Percentiles rank a stretch among this genome's conserved stretches.
Conservation (phyloP, 2,888 invertebrate species). For the Sphinx pinastri region DNA sequence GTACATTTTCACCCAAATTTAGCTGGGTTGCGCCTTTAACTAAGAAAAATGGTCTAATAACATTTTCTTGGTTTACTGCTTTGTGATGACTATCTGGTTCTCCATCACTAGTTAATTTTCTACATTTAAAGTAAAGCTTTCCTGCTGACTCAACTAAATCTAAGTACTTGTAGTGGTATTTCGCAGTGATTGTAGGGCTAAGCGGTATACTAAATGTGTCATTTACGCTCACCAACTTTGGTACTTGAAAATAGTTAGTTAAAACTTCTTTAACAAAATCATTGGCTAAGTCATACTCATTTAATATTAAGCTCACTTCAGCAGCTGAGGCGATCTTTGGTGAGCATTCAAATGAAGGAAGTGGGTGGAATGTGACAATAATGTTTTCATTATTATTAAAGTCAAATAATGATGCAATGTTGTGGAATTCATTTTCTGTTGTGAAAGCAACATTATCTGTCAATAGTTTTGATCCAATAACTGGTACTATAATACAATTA, state of each 20-base stretch:
- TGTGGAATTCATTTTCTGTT: conserved; percentile 68
- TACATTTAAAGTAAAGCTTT: conserved; percentile 75
- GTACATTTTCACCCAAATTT: conserved; percentile 81
- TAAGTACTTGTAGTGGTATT: conserved; percentile 72
- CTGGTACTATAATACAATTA: conserved; percentile 67
- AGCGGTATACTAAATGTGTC: conserved; percentile 87
- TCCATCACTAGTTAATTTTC: conserved; percentile 53
- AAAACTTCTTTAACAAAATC: conserved; percentile 84
- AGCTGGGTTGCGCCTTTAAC: conserved; percentile 85
- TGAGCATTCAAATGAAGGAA: conserved; percentile 64
- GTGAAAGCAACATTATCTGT: conserved; percentile 56
- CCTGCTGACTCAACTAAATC: conserved; percentile 66
- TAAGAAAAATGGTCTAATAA: conserved; percentile 77
- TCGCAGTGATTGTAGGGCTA: conserved; percentile 71
- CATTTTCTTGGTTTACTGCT: conserved; percentile 39
- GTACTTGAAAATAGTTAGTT: conserved; percentile 87
- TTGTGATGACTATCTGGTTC: conserved; percentile 38
- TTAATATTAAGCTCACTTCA: conserved; percentile 69
- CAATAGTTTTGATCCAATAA: conserved; percentile 63
- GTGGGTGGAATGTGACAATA: conserved; percentile 65
- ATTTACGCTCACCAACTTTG: conserved; percentile 85
- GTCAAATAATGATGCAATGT: conserved; percentile 61
- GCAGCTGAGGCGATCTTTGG: conserved; percentile 73
- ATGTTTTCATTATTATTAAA: conserved; percentile 50
- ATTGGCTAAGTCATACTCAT: conserved; percentile 73